Percentiles rank a stretch among this genome's conserved stretches.
Evolutionary conservation across 1,140 invertebrate species (phyloP).

Genomic region (Drosophila sechellia): DNA sequence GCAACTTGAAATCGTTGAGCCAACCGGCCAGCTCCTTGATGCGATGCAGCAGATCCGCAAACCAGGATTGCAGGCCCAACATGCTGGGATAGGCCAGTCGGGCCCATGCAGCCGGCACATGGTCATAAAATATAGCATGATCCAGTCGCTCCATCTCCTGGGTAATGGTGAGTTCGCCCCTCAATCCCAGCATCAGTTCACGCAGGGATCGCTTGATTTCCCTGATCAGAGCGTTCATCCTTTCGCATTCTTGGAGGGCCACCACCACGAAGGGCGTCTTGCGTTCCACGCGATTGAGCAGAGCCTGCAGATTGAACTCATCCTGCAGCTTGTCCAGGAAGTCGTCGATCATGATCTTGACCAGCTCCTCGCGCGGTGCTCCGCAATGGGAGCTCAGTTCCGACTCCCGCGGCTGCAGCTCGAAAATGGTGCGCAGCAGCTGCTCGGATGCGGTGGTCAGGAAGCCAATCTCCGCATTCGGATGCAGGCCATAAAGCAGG

Average conservation of each 20-base stretch:
- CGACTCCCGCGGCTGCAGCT: slow-evolving; percentile 95
- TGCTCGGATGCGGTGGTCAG: slow-evolving; percentile 94
- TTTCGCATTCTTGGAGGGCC: slow-evolving; percentile 97
- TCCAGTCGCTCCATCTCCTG: slow-evolving; percentile 96
- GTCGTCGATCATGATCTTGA: slow-evolving; percentile 93
- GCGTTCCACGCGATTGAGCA: slow-evolving; percentile 95
- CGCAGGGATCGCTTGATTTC: slow-evolving; percentile 93
- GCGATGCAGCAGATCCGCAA: slow-evolving; percentile 92
- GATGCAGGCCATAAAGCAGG: slow-evolving; percentile 95
- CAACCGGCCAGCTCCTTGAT: slow-evolving; percentile 93
- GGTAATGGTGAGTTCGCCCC: slow-evolving; percentile 97
- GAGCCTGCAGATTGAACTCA: slow-evolving; percentile 94
- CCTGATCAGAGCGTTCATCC: slow-evolving; percentile 94
- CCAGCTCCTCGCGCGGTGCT: slow-evolving; percentile 93
- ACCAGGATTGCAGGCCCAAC: slow-evolving; percentile 93
- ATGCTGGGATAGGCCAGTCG: slow-evolving; percentile 95
- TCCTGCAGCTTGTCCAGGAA: slow-evolving; percentile 96
- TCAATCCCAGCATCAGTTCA: slow-evolving; percentile 94
- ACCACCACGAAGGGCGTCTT: slow-evolving; percentile 96
- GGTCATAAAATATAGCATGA: slow-evolving; percentile 93
- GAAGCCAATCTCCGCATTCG: slow-evolving; percentile 98
- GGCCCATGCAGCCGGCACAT: slow-evolving; percentile 93
- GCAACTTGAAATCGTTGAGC: slow-evolving; percentile 92
- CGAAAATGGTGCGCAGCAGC: slow-evolving; percentile 95
- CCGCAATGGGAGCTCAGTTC: slow-evolving; percentile 90